Base-by-base conservation (phyloP, 2,797 vertebrate species). In the Xiphorhynchus erythropygius region DNA sequence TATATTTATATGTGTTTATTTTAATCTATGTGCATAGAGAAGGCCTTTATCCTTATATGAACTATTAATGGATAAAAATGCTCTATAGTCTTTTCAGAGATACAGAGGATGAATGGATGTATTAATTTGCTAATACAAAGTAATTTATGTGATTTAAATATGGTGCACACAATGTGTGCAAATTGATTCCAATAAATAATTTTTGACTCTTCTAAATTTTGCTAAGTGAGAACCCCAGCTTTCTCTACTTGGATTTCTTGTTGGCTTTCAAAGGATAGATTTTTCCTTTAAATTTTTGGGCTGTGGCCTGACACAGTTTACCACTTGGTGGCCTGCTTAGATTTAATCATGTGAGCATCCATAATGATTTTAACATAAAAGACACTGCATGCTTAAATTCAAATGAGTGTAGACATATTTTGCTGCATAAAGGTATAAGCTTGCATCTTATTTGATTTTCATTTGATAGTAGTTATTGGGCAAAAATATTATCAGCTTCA, bases 91-190 rank as follows among this genome's bases (percentile, higher is more conserved):
- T 83, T 91, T 94, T 55, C 65, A 84, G 91, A 85, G 60, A 50
- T 86, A 62, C 42, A 81, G 71, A 32, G 71, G 42, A 81, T 50
- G 81, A 92, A 83, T 83, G 78, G 68, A 89, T 65, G 42, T 92
- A 95, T 89, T 2, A 69, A 96, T 96, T 93, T 94, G 39, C 32
- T 96, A 84, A 89, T 92, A 91, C 84, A 65, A 92, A 92, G 65
- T 94, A 91, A 92, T 92, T 93, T 84, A 62, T 93, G 82, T 86
- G 89, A 84, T 87, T 69, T 97, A 93, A 96, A 95, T 96, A 89
- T 3, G 1, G 84, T 59, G 79, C 65, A 81, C 92, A 89, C 55
- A 76, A 35, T 89, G 84, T 84, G 87, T 81, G 76, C 62, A 93
- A 75, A 94, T 95, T 91, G 92, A 95, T 91, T 95, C 71, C 42